Conservation (phyloP, 23 tunicate species). For the Oikopleura dioica region DNA sequence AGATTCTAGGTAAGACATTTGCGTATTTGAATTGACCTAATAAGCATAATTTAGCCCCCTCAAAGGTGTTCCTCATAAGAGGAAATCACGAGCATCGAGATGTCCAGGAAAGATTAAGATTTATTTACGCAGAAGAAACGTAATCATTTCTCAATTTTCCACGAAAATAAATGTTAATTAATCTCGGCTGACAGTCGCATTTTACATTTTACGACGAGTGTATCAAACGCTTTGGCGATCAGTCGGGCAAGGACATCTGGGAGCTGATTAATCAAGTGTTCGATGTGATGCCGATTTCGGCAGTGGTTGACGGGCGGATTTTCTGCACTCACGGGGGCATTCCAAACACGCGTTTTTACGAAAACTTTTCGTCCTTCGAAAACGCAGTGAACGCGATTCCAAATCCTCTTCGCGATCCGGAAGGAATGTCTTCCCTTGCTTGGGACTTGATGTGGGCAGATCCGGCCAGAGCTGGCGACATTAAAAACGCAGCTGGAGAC, state of each 20-base stretch:
- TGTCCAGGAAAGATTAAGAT: slow-evolving; percentile 41
- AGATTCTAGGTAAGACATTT: too few relatives aligned
- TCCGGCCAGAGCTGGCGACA: slow-evolving; percentile 25
- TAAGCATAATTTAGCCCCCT: slow-evolving; percentile 62
- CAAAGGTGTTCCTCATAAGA: slow-evolving; percentile 51
- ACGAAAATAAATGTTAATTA: too few relatives aligned
- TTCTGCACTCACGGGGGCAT: slow-evolving; percentile 77
- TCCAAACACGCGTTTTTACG: slow-evolving; percentile 23
- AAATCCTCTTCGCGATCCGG: slow-evolving; percentile 34
- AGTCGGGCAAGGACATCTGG: slow-evolving; percentile 34
- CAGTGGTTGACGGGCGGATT: slow-evolving; percentile 66
- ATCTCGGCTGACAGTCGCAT: too few relatives aligned
- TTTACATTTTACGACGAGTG: slow-evolving; percentile 76
- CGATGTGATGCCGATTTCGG: slow-evolving; percentile 56
- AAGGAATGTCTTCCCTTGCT: slow-evolving; percentile 41
- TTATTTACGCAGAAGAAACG: too few relatives aligned
- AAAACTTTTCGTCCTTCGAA: background rate
- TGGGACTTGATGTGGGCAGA: slow-evolving; percentile 97
- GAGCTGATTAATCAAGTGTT: slow-evolving; percentile 47
- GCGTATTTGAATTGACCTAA: too few relatives aligned
- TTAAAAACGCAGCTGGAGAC: background rate
- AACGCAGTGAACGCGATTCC: slow-evolving; percentile 52
- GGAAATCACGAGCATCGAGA: slow-evolving; percentile 79
- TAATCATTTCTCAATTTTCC: too few relatives aligned
- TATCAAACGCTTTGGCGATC: slow-evolving; percentile 33